Percentiles rank a stretch among this genome's conserved stretches.
Evolutionary conservation across 2,797 vertebrate genomes (phyloP).

Genomic region (Enteromius argenteus): DNA sequence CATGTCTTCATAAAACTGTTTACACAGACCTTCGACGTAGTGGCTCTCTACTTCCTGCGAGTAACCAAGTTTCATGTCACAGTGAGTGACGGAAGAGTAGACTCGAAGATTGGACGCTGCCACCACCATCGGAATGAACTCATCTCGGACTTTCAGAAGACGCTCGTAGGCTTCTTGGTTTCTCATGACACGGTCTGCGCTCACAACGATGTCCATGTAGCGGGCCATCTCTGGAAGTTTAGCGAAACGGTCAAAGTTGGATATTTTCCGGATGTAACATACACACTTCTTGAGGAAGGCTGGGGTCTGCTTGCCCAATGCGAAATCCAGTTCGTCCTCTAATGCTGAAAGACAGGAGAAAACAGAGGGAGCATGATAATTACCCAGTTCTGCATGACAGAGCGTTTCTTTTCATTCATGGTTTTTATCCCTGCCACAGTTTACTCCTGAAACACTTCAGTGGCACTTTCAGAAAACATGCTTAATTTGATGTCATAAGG

Average conservation of each 20-base stretch:
- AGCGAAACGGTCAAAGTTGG: conserved; percentile 96
- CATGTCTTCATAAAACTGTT: conserved; percentile 99
- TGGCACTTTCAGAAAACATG: conserved; percentile 37
- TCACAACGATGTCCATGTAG: conserved; percentile 92
- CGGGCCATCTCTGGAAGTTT: conserved; percentile 94
- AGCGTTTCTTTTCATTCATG: conserved; percentile 40
- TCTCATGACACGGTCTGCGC: conserved; percentile 85
- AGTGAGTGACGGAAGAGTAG: conserved; percentile 97
- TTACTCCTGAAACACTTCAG: conserved; percentile 38
- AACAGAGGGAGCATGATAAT: conserved; percentile 10
- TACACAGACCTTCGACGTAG: conserved; percentile 97
- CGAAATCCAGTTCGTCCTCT: conserved; percentile 98
- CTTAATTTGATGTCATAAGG: conserved; percentile 37
- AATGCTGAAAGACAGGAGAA: conserved; percentile 81
- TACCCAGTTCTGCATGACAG: conserved; percentile 14
- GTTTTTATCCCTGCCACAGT: conserved; percentile 29
- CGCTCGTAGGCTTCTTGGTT: conserved; percentile 95
- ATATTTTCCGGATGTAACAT: conserved; percentile 98
- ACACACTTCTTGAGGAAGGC: conserved; percentile 99
- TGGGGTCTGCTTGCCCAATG: conserved; percentile 96
- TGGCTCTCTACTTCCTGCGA: conserved; percentile 96
- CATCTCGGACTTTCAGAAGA: conserved; percentile 94
- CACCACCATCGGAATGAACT: conserved; percentile 96
- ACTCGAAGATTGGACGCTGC: conserved; percentile 96
- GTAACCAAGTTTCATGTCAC: conserved; percentile 98